Evolutionary conservation across 2,888 invertebrate species (phyloP), one percentile per base, ranked within the genome.

Genomic region (Stramonita haemastoma): DNA sequence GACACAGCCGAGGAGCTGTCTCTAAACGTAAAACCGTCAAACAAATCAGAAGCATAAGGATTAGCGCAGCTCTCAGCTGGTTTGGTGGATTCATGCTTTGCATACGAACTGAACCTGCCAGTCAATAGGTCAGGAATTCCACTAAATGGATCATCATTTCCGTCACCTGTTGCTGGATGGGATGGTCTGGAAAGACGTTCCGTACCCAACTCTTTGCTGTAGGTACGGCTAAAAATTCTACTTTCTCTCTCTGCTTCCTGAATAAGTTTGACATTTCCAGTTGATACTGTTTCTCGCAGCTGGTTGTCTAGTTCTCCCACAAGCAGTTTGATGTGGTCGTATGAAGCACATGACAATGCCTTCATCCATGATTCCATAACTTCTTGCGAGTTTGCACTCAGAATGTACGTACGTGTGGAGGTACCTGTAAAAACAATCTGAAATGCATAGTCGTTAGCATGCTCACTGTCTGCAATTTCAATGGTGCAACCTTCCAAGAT

Each of bases 271-370:
- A 88, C 86, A n/a, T 91, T 87, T n/a, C 93, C 91, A 34, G 90
- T 91, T 17, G 91, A 89, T 32, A 93, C 93, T 0, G 98, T 97
- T 94, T 98, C 98, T 94, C 98, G 98, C 70, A 99, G 96, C 95
- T 99, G 98, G 87, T 98, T 96, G 96, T 99, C 98, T 73, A 99
- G 96, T 95, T 99, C 99, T 0, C 98, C 97, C 0, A 99, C 98
- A 98, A 99, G 98, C 0, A 98, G 96, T 95, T 98, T 98, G 97
- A 99, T 98, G 95, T 99, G 99, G 95, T 99, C 99, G 94, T 99
- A 99, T 93, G 98, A 98, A 0, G 99, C 98, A 95, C 98, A 98
- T 0, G 99, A 98, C 29, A 99, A 96, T 0, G 98, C 98, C 97
- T 96, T 99, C 99, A 98, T 99, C 98, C 91, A 98, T 97, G 96